A percentile compares a stretch with the other conserved stretches of the same genome.
These are phyloP conservation scores for Drosophila bifasciata DNA, from an alignment of 1,140 invertebrate species.

Conservation along the genomic window DNA sequence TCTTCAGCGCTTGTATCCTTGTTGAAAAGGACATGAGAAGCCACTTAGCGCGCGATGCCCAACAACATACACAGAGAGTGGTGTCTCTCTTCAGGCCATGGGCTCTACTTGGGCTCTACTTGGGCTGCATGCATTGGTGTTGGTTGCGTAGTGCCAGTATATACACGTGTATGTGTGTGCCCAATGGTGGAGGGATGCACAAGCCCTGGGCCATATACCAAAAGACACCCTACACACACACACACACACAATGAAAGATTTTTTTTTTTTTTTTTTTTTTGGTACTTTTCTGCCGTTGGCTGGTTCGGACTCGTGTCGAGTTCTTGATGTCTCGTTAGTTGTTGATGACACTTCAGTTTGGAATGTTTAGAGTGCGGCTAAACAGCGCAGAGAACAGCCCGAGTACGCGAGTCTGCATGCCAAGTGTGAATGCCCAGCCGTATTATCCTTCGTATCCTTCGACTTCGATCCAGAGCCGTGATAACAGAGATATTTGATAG, in stretches of 20 bases:
- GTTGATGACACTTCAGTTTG: constrained; percentile 84
- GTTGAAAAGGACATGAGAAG: constrained; percentile 84
- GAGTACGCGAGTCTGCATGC: no score
- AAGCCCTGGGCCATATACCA: constrained; percentile 40
- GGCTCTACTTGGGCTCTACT: background rate
- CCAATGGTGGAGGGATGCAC: constrained; percentile 74
- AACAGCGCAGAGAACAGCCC: no score
- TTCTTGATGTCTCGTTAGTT: constrained; percentile 84
- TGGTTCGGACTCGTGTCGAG: constrained; percentile 83
- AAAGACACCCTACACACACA: constrained; percentile 33
- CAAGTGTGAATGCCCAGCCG: constrained; percentile 1
- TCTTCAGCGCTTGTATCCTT: constrained; percentile 54
- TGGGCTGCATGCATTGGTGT: no score
- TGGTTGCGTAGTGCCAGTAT: background rate
- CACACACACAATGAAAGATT: no score
- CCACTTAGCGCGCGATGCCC: constrained; percentile 79
- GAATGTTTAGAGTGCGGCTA: constrained; percentile 80
- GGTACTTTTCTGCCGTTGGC: constrained; percentile 78
- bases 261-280: constrained; percentile 58
- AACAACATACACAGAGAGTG: constrained; percentile 74
- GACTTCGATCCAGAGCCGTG: no score
- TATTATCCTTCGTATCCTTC: background rate
- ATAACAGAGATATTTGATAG: no score
- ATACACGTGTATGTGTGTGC: constrained; percentile 21
- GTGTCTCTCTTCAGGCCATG: constrained; percentile 54